Base-by-base conservation (phyloP, 2,113 vertebrate species). In the Phycodurus eques region DNA sequence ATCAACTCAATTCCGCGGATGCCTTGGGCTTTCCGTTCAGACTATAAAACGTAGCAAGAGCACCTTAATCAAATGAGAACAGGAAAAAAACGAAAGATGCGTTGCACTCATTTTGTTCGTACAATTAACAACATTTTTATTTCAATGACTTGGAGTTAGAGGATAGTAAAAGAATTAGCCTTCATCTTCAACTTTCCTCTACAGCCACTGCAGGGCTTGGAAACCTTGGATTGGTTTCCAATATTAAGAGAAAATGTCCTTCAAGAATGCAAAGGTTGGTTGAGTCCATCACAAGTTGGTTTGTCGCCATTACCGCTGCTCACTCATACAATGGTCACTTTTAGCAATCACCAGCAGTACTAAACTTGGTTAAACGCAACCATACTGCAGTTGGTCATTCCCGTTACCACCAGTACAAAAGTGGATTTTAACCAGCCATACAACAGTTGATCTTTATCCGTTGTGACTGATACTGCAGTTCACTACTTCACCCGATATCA, bases 1-100 rank as follows among this genome's bases (percentile, higher is more conserved):
- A n/a, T 44, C 62, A 65, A 65, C 44, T 44, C 62, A 65, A 65
- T 65, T 65, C 62, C 62, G 5, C 15, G 42, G 62, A 44, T 65
- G 39, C 62, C 20, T 11, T 22, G 20, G 20, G 20, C 62, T 64
- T 64, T 64, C 62, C 5, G 3, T 65, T 65, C 62, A 13, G n/a
- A 44, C 42, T 22, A 65, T 65, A 46, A 65, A 65, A 46, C 19
- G 11, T 44, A 65, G 62, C 20, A n/a, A 44, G 62, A 65, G 62
- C 62, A 65, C 42, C 62, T 65, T 65, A 65, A 65, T 65, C 44
- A 65, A 65, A 65, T 65, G 62, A 62, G 60, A 42, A 62, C 15
- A 13, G 33, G 15, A 17, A 17, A 39, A 17, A 35, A 61, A 62
- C 35, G 31, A 62, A 62, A 62, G 60, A 62, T 17, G 15, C 42